A percentile compares a stretch with the other conserved stretches of the same genome.
Conservation (phyloP, 2,113 vertebrate species). For the Hippocampus mohnikei region DNA sequence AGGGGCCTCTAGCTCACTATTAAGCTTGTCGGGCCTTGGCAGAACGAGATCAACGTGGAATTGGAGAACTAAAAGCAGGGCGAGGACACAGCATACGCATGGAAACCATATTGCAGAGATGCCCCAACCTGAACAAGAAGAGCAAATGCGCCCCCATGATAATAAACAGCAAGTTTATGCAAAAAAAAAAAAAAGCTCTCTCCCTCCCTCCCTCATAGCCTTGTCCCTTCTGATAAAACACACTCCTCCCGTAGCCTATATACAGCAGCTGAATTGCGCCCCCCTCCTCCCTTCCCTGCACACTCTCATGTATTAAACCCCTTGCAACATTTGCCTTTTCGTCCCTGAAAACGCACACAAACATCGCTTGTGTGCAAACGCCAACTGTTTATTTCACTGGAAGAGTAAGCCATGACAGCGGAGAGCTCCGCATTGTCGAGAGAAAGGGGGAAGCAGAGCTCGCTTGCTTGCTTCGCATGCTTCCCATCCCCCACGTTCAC, state of each 20-base stretch:
- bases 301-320: constrained; percentile 50
- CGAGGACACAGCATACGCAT: constrained; percentile 35
- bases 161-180: constrained; percentile 70
- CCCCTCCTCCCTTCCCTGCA: constrained; percentile 52
- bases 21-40: constrained; percentile 38
- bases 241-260: constrained; percentile 68
- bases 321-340: constrained; percentile 37
- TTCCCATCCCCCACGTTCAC: constrained; percentile 76
- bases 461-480: constrained; percentile 31
- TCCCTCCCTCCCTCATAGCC: constrained; percentile 47
- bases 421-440: constrained; percentile 67
- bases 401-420: constrained; percentile 52
- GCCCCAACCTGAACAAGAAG: constrained; percentile 31
- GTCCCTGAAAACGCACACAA: constrained; percentile 27
- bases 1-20: constrained; percentile 9
- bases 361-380: constrained; percentile 40
- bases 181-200: constrained; percentile 62
- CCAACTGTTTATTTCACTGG: constrained; percentile 33
- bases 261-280: constrained; percentile 65
- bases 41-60: constrained; percentile 52
- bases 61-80: constrained; percentile 46
- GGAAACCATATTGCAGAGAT: constrained; percentile 31
- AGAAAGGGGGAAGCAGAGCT: constrained; percentile 59
- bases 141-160: constrained; percentile 41
- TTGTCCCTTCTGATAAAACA: constrained; percentile 51